Conservation (phyloP, 2,113 vertebrate species). For the Upupa epops region DNA sequence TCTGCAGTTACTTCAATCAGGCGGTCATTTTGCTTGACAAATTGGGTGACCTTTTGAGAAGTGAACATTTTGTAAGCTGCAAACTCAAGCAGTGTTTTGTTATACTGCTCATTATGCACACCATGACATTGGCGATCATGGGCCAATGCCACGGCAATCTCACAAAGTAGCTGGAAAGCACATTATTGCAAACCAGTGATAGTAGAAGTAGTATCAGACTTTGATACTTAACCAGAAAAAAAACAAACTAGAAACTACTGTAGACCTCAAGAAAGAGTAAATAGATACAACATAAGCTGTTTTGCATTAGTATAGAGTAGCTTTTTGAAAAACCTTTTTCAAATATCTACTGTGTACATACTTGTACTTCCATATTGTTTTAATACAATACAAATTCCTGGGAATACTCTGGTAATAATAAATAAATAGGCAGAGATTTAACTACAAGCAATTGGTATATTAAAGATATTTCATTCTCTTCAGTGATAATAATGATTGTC, state of each 20-base stretch:
- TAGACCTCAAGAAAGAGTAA: background rate
- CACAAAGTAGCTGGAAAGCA: background rate
- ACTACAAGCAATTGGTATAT: background rate
- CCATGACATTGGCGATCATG: accelerated
- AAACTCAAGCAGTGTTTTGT: background rate
- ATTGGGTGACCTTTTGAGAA: background rate
- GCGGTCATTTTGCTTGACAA: background rate
- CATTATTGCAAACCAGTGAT: background rate
- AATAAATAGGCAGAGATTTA: background rate
- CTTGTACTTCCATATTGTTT: background rate
- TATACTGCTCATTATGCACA: background rate
- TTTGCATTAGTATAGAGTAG: background rate
- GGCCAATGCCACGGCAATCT: background rate
- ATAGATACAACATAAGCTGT: background rate
- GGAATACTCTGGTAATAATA: background rate
- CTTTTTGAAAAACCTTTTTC: background rate
- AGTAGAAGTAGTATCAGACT: background rate
- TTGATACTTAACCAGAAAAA: background rate
- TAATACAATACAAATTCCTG: background rate
- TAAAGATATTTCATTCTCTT: background rate
- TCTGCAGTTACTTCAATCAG: background rate
- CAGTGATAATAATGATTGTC: background rate
- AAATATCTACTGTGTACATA: background rate
- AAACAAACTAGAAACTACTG: background rate
- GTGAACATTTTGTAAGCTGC: background rate